Evolutionary conservation across 2,113 vertebrate species (phyloP).

Genomic region (Petaurus breviceps): DNA sequence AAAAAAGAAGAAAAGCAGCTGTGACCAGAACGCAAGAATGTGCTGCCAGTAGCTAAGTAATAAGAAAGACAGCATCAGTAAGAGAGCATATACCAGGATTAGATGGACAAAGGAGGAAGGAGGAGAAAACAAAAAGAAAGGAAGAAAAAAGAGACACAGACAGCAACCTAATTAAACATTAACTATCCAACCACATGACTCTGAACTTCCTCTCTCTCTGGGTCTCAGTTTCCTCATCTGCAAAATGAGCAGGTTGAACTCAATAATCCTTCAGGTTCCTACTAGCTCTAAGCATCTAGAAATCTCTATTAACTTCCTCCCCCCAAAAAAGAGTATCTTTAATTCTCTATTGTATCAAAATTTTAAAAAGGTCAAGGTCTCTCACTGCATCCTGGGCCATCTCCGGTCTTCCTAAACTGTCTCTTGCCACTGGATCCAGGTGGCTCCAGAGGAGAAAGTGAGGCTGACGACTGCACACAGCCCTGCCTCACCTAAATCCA

Average conservation of each 20-base stretch:
- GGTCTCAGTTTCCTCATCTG: not conserved
- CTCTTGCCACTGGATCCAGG: too few species aligned
- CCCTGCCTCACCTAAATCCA: too few species aligned
- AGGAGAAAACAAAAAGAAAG: not conserved
- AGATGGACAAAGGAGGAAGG: not conserved
- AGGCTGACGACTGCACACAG: too few species aligned
- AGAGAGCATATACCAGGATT: not conserved
- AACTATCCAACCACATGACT: not conserved
- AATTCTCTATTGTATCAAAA: rapidly evolving
- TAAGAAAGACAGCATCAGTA: not conserved
- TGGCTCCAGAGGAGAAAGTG: too few species aligned
- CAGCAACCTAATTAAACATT: not conserved
- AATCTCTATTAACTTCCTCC: not conserved
- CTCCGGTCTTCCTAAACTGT: too few species aligned
- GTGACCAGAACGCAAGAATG: not conserved
- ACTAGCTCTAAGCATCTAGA: not conserved
- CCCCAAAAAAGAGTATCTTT: not conserved
- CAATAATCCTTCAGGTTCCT: not conserved
- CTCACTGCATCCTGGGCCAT: too few species aligned
- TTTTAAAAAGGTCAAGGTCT: too few species aligned
- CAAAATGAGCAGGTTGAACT: not conserved
- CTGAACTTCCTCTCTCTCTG: not conserved
- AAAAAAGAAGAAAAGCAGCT: conserved; percentile 17
- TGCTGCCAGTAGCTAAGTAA: not conserved
- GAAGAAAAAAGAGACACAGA: not conserved